phyloP scores from a whole-genome alignment of 1,140 invertebrate genomes.

The Potamilus streckersoni region DNA sequence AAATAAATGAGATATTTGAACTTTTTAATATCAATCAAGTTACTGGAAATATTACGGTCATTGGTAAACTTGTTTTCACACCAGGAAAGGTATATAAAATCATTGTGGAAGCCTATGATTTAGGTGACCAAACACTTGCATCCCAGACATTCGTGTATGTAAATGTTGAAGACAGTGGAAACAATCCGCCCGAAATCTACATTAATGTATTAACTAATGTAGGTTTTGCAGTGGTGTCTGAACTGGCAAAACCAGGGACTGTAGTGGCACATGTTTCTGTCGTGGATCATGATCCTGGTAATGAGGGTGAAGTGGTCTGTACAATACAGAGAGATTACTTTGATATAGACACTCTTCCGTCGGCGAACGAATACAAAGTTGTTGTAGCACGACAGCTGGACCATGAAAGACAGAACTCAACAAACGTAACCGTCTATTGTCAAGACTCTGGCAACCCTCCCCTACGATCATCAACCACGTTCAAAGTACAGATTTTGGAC shows the following conservation, averaged over 20 bases:
- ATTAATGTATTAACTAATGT: conserved; percentile 15
- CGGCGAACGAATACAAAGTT: conserved; percentile 46
- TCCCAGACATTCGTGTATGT: conserved; percentile 21
- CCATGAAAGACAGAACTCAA: conserved; percentile 78
- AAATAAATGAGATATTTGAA: conserved; percentile 16
- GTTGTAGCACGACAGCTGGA: conserved; percentile 75
- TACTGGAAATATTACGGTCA: conserved; percentile 23
- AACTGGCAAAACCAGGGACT: conserved; percentile 45
- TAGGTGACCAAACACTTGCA: conserved; percentile 22
- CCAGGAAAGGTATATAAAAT: conserved; percentile 21
- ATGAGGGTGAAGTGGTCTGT: conserved; percentile 52
- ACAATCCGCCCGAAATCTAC: conserved; percentile 23
- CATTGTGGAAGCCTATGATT: conserved; percentile 30
- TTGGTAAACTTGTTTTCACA: conserved; percentile 15
- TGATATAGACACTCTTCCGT: conserved; percentile 44
- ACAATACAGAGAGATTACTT: conserved; percentile 36
- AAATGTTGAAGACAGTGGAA: conserved; percentile 27
- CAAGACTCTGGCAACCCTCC: conserved; percentile 82
- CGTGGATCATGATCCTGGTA: conserved; percentile 51
- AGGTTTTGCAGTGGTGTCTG: conserved; percentile 28
- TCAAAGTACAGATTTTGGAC: conserved; percentile 80
- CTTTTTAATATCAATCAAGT: conserved; percentile 19
- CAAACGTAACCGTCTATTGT: conserved; percentile 83
- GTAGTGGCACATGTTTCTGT: conserved; percentile 55
- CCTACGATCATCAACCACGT: conserved; percentile 78